Evolutionary conservation across 2,113 vertebrate species (phyloP), one percentile per base, ranked within the genome.

Genomic region (Thalassoma bifasciatum): DNA sequence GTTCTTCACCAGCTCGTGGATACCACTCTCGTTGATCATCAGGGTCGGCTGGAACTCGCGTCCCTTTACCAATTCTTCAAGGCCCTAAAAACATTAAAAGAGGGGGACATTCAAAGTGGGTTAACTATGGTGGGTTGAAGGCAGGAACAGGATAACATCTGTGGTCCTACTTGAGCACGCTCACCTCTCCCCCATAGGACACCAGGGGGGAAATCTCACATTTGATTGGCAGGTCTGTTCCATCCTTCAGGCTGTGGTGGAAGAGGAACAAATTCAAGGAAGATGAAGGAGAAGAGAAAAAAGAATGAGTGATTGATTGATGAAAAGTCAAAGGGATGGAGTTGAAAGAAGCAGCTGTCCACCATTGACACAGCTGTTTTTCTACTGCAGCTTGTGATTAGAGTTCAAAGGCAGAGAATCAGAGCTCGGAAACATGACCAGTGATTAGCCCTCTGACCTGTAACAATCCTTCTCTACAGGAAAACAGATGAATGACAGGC

Each of bases 111-210:
- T 16, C 5, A 17, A 17, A 46, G 44, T 17, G 44, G 7, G 36
- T 13, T 46, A 12, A 26, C 17, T 64, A 38, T 54, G 34, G 65
- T 38, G 60, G 23, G 37, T 16, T 0, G 12, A 36, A 8, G 16
- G 40, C 0, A 49, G 7, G 21, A 44, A 6, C 10, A 42, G 14
- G 26, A 56, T 13, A 66, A 57, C 76, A 84, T 72, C 59, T 79
- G 60, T 57, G 67, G 10, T 57, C 67, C 40, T 12, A 26, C 64
- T 74, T 13, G 19, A 70, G 36, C 10, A 34, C 23, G 47, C 95
- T 95, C 93, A 99, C 98, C 92, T 99, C 98, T 89, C 98, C 98
- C 53, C 95, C 95, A 0, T 99, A 99, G 54, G 98, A 99, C 58
- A 96, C 72, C 2, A 98, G 94, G 4, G 98, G 96, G 34, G 97